These are phyloP conservation scores for Cryptocephalus moraei DNA, from an alignment of 2,888 invertebrate genomes.

Conservation along the genomic window DNA sequence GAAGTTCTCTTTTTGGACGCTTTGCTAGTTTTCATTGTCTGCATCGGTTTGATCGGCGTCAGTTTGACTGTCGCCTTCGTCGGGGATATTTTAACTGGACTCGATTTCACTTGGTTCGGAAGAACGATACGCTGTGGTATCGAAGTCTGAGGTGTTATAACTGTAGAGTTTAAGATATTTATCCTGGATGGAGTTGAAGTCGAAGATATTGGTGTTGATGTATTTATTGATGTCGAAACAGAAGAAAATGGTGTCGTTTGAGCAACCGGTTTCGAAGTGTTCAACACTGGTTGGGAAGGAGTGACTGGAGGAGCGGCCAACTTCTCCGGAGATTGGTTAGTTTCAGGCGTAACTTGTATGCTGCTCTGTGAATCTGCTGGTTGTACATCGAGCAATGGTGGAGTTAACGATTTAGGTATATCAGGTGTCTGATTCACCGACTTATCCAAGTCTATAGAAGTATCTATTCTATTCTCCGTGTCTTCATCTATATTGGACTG, in stretches of 20 bases:
- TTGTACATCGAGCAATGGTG: constrained; percentile 33
- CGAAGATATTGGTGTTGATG: constrained; percentile 31
- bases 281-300: constrained; percentile 13
- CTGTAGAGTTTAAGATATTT: constrained; percentile 32
- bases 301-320: too few species aligned
- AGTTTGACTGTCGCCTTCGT: constrained; percentile 50
- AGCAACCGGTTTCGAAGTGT: constrained; percentile 28
- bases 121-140: constrained; percentile 40
- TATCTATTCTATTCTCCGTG: constrained; percentile 1
- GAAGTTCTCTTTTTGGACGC: constrained; percentile 16
- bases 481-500: constrained; percentile 14
- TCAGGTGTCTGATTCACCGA: constrained; percentile 18
- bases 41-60: constrained; percentile 49
- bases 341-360: constrained; percentile 28
- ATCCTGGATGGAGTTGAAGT: constrained; percentile 29
- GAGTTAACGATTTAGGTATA: constrained; percentile 27
- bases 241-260: constrained; percentile 31
- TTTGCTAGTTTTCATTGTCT: constrained; percentile 20
- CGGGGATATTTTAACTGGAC: constrained; percentile 37
- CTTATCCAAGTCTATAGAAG: constrained; percentile 24
- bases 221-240: constrained; percentile 28
- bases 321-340: constrained; percentile 22
- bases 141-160: constrained; percentile 28
- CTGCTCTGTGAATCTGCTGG: constrained; percentile 37
- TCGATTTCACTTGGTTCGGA: constrained; percentile 42